Percentiles rank a stretch among this genome's conserved stretches.
Conservation (phyloP, 2,888 invertebrate genomes). For the Aleiodes testaceus region DNA sequence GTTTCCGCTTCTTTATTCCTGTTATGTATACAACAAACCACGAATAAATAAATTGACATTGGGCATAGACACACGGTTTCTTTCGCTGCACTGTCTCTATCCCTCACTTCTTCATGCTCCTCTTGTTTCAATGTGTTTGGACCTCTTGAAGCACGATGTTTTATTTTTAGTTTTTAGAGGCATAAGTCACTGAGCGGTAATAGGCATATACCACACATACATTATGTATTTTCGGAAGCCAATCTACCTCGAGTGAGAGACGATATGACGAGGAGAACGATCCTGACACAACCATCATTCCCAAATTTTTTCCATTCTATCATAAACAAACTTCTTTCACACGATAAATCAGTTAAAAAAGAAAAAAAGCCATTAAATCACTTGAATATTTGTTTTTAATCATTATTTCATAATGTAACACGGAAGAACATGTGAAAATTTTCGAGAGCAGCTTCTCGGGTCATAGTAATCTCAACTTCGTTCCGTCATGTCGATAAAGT, state of each 20-base stretch:
- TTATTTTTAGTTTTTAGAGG: slow-evolving; percentile 50
- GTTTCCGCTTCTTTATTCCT: not conserved
- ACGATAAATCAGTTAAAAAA: too few species aligned
- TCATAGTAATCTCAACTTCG: slow-evolving; percentile 9
- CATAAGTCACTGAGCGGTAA: slow-evolving; percentile 45
- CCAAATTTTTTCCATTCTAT: not conserved
- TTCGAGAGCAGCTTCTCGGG: not conserved
- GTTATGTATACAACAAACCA: not conserved
- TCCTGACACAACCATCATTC: slow-evolving; percentile 18
- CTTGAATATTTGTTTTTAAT: not conserved
- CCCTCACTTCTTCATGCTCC: slow-evolving; percentile 20
- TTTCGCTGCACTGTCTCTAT: slow-evolving; percentile 29
- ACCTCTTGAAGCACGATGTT: slow-evolving; percentile 40
- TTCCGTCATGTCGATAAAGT: slow-evolving; percentile 20
- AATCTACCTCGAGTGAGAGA: slow-evolving; percentile 30
- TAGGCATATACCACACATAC: slow-evolving; percentile 34
- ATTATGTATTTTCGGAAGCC: slow-evolving; percentile 35
- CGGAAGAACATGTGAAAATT: slow-evolving; percentile 3
- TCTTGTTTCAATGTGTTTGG: slow-evolving; percentile 33
- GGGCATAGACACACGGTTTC: slow-evolving; percentile 30
- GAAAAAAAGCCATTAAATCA: not conserved
- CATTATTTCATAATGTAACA: not conserved
- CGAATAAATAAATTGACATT: slow-evolving; percentile 28
- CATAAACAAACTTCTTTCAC: slow-evolving; percentile 40
- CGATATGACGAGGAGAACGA: slow-evolving; percentile 26